Conservation (phyloP, 2,113 vertebrate species). For the Channa maculata region DNA sequence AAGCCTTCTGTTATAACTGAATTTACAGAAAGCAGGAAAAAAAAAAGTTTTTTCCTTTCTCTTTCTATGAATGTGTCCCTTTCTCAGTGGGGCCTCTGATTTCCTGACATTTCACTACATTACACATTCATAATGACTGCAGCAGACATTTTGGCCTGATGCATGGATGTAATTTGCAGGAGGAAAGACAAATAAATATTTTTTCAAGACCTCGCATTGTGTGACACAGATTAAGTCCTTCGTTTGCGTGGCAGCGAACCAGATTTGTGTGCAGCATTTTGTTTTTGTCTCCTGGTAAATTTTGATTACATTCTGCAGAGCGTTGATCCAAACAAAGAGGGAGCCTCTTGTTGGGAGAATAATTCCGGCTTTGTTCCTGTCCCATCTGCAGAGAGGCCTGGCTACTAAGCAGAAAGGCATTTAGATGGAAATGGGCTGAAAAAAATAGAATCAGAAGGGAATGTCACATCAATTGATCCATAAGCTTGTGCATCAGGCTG, state of each 20-base stretch:
- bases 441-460: slow-evolving; percentile 42
- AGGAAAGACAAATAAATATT: slow-evolving; percentile 56
- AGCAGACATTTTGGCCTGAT: slow-evolving; percentile 52
- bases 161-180: slow-evolving; percentile 57
- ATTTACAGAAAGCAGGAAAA: neutral
- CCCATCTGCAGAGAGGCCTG: slow-evolving; percentile 56
- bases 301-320: slow-evolving; percentile 70
- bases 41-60: slow-evolving; percentile 7
- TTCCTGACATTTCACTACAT: slow-evolving; percentile 64
- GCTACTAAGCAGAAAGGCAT: slow-evolving; percentile 58
- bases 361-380: slow-evolving; percentile 72
- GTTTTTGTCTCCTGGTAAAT: slow-evolving; percentile 66
- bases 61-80: slow-evolving; percentile 19
- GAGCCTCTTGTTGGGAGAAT: slow-evolving; percentile 68
- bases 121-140: slow-evolving; percentile 35
- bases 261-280: slow-evolving; percentile 54
- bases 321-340: slow-evolving; percentile 65
- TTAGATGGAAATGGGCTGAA: slow-evolving; percentile 58
- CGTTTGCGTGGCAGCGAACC: slow-evolving; percentile 35
- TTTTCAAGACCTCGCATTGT: slow-evolving; percentile 44
- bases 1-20: neutral
- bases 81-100: slow-evolving; percentile 41
- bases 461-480: slow-evolving; percentile 41
- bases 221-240: slow-evolving; percentile 58
- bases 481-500: slow-evolving; percentile 6